Evolutionary conservation across 2,113 vertebrate genomes (phyloP), one percentile per base, ranked within the genome.

Genomic region (Ifrita kowaldi): DNA sequence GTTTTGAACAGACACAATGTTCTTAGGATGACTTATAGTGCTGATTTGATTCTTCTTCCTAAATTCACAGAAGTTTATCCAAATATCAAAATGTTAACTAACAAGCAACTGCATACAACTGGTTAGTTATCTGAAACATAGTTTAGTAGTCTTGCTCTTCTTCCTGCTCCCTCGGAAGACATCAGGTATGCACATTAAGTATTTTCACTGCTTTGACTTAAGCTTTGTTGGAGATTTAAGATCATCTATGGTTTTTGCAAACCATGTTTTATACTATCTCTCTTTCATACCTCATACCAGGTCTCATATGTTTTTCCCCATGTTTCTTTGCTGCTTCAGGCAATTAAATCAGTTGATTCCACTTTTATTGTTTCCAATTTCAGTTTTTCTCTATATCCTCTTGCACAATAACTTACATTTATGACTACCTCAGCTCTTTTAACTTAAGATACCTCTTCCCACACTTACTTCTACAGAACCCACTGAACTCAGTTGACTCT

Each of bases 1-100:
- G 8, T 50, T 77, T 78, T 47, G 15, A 84, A n/a, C 47, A 77
- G 27, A 73, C 26, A 55, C 3, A 33, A 76, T 77, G 15, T 78
- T 33, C 6, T 62, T 62, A 33, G 15, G 21, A 57, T 67, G 26
- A 26, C 16, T 77, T 27, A 64, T 0, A 0, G 50, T 3, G 0
- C 3, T 60, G 20, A 17, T 24, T 74, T 67, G 42, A 84, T 85
- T 32, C 8, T 16, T 42, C 6, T 59, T 65, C 12, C 28, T 80
- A 35, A 83, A 76, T 73, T 83, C 41, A 60, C 10, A 56, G 18
- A 60, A 41, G 3, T 67, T 67, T 67, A 78, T 56, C 24, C 39
- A 56, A 62, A 70, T 39, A 56, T 17, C 18, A 86, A 63, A 95
- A 44, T 21, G 3, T 47, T 24, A 56, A 2, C 37, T 71, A 8